Conservation (phyloP, 2,888 invertebrate species). For the Trachelus stipa region DNA sequence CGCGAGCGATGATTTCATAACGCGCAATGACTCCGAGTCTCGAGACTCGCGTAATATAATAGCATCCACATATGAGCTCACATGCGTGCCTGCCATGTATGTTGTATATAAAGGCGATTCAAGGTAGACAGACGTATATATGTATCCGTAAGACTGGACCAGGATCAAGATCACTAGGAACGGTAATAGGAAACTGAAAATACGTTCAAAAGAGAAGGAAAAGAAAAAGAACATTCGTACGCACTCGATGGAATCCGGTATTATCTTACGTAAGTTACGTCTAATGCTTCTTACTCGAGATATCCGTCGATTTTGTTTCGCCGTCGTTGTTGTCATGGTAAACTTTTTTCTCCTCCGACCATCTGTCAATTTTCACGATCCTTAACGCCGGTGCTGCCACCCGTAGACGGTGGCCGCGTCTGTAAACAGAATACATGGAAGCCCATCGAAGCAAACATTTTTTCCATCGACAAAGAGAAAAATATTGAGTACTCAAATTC, state of each 20-base stretch:
- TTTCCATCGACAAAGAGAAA: background rate
- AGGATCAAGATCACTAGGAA: background rate
- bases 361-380: background rate
- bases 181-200: background rate
- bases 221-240: background rate
- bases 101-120: background rate
- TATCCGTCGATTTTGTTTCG: background rate
- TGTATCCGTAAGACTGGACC: background rate
- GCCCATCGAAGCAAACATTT: background rate
- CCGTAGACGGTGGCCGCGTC: background rate
- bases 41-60: constrained; percentile 3
- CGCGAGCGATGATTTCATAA: constrained; percentile 61
- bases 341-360: background rate
- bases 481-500: background rate
- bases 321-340: background rate
- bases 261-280: background rate
- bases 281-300: background rate
- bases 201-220: background rate
- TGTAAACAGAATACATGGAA: background rate
- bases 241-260: background rate
- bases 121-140: background rate
- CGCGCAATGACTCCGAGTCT: constrained; percentile 31
- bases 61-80: background rate
- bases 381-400: background rate
- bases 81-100: background rate